These are phyloP conservation scores for Drosophila nr. perissopoda DNA, from an alignment of 2,888 invertebrate genomes.

Conservation along the genomic window DNA sequence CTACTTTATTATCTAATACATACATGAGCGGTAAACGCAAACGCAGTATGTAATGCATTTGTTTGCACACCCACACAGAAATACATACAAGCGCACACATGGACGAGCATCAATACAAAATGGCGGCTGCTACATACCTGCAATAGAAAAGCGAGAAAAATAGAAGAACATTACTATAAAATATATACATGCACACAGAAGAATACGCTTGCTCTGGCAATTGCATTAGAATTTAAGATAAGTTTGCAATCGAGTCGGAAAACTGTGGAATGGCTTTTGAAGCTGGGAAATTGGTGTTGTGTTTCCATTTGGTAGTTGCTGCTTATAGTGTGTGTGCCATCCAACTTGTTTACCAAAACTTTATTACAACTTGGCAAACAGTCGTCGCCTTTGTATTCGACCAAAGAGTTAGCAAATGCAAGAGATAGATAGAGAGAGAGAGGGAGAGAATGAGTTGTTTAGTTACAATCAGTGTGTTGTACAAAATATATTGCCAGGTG, in stretches of 20 bases:
- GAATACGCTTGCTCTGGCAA: constrained; percentile 29
- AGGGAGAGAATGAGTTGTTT: constrained; percentile 1
- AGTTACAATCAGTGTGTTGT: constrained; percentile 73
- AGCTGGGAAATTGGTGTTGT: constrained; percentile 24
- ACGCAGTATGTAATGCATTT: constrained; percentile 60
- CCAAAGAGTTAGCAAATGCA: constrained; percentile 6
- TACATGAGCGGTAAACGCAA: constrained; percentile 29
- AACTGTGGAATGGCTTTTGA: constrained; percentile 4
- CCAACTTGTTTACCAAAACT: constrained; percentile 75
- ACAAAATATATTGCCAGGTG: constrained; percentile 36
- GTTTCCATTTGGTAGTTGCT: constrained; percentile 38
- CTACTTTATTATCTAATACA: constrained; percentile 69
- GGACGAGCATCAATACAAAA: constrained; percentile 54
- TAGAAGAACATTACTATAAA: constrained; percentile 57
- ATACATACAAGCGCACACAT: constrained; percentile 9
- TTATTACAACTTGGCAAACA: constrained; percentile 80
- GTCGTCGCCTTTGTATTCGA: constrained; percentile 73
- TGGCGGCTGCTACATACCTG: constrained; percentile 70
- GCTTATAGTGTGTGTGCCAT: constrained; percentile 20
- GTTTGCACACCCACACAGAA: constrained; percentile 52
- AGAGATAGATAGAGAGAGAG: neutral
- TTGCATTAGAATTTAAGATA: constrained; percentile 79
- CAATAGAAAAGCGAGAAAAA: constrained; percentile 54
- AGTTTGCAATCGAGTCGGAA: constrained; percentile 39
- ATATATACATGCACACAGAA: constrained; percentile 51